phyloP scores from a whole-genome alignment of 2,113 vertebrate species.

The Lagopus leucura region DNA sequence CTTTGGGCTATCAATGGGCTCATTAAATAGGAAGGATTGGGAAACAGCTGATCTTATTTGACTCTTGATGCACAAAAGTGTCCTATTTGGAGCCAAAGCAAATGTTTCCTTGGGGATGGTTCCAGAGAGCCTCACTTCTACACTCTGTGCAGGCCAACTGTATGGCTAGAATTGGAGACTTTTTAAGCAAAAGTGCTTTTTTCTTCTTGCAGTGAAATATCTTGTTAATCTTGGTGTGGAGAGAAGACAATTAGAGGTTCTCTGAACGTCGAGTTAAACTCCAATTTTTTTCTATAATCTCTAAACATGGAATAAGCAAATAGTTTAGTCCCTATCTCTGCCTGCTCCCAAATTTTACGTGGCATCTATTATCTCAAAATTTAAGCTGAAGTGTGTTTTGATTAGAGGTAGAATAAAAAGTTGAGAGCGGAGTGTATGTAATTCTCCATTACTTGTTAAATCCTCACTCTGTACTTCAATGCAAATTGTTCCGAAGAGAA shows the following conservation, averaged over 20 bases:
- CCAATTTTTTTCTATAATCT: neutral
- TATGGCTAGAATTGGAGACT: slow-evolving; percentile 13
- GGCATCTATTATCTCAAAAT: neutral
- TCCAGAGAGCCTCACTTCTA: slow-evolving; percentile 36
- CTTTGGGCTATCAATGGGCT: slow-evolving; percentile 4
- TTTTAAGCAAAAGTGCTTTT: neutral
- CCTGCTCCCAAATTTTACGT: neutral
- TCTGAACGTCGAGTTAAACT: neutral
- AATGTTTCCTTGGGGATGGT: slow-evolving; percentile 56
- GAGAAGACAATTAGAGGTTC: neutral
- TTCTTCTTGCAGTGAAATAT: neutral
- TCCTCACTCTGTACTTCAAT: slow-evolving; percentile 52
- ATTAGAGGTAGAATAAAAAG: slow-evolving; percentile 54
- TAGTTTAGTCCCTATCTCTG: neutral
- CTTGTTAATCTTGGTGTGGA: neutral
- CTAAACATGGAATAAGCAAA: neutral
- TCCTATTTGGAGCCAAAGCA: slow-evolving; percentile 48
- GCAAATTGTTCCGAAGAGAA: slow-evolving; percentile 70
- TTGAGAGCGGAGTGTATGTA: slow-evolving; percentile 38
- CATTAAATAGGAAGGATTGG: neutral
- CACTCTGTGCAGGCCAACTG: neutral
- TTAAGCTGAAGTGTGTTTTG: slow-evolving; percentile 58
- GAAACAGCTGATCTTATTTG: slow-evolving; percentile 33
- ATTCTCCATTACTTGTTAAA: slow-evolving; percentile 67
- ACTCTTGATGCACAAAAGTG: slow-evolving; percentile 29